These are phyloP conservation scores for Nematostella vectensis DNA, from an alignment of 92 coral and sea anemone species.

Conservation along the genomic window DNA sequence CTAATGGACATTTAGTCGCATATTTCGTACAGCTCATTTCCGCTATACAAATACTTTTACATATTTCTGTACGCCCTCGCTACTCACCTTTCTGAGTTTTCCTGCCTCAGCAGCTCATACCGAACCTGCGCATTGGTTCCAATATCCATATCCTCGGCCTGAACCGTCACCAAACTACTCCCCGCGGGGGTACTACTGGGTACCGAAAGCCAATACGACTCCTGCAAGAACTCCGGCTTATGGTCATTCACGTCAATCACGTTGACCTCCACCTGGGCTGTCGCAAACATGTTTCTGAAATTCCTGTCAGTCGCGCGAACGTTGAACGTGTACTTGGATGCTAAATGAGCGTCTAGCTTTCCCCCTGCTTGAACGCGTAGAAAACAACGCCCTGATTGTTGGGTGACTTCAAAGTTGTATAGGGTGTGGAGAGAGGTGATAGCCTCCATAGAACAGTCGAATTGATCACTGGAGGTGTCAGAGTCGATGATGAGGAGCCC, in stretches of 20 bases:
- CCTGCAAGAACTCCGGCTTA: constrained; percentile 19
- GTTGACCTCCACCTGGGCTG: constrained; percentile 11
- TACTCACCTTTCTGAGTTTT: constrained; percentile 22
- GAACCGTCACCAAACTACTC: constrained; percentile 39
- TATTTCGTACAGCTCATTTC: too few species aligned
- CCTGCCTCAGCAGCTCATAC: constrained; percentile 29
- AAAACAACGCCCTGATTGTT: constrained; percentile 14
- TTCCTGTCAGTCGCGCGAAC: constrained; percentile 20
- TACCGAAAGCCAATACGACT: constrained; percentile 26
- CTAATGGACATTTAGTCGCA: too few species aligned
- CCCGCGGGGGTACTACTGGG: constrained; percentile 42
- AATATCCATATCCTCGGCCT: constrained; percentile 70
- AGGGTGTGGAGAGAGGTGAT: constrained; percentile 15
- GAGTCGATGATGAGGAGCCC: constrained; percentile 21
- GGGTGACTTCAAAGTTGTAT: constrained; percentile 15
- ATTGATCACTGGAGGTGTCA: constrained; percentile 25
- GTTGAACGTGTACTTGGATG: constrained; percentile 23
- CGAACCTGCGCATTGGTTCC: constrained; percentile 71
- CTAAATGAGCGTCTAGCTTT: constrained; percentile 22
- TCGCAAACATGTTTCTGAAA: constrained; percentile 23
- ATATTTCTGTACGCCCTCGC: too few species aligned
- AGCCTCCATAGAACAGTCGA: constrained; percentile 34
- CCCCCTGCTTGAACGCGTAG: constrained; percentile 6
- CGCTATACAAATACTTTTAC: too few species aligned
- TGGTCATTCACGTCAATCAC: constrained; percentile 28